These are phyloP conservation scores for Pelecanus crispus DNA, from an alignment of 2,113 vertebrate genomes.

Conservation along the genomic window DNA sequence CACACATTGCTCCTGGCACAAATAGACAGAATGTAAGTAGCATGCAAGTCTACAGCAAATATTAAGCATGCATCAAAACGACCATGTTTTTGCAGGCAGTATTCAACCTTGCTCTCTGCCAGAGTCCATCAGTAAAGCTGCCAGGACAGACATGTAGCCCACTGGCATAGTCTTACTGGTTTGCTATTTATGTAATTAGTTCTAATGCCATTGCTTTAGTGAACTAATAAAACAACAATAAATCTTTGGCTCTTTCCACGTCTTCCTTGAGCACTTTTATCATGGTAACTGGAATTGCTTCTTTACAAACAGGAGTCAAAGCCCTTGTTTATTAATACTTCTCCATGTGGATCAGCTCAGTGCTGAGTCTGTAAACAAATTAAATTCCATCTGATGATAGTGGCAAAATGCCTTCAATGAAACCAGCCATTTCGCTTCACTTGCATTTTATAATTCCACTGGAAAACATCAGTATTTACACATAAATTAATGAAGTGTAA, in stretches of 20 bases:
- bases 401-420: constrained; percentile 23
- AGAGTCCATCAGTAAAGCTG: neutral
- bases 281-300: neutral
- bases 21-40: neutral
- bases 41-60: neutral
- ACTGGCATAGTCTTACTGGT: neutral
- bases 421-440: constrained; percentile 24
- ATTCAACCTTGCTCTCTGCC: neutral
- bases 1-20: neutral
- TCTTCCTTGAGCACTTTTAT: neutral
- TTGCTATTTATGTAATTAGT: neutral
- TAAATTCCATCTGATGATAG: constrained; percentile 42
- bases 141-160: neutral
- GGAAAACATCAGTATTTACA: constrained; percentile 53
- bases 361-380: constrained; percentile 17
- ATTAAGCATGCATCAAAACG: neutral
- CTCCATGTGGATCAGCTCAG: neutral
- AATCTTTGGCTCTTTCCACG: neutral
- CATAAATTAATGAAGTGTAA: constrained; percentile 49
- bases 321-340: neutral
- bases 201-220: neutral
- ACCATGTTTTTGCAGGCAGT: neutral
- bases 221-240: neutral
- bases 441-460: constrained; percentile 36
- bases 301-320: neutral